Evolutionary conservation across 2,797 vertebrate species (phyloP), one percentile per base, ranked within the genome.

Genomic region (Sebastes baramenuke): DNA sequence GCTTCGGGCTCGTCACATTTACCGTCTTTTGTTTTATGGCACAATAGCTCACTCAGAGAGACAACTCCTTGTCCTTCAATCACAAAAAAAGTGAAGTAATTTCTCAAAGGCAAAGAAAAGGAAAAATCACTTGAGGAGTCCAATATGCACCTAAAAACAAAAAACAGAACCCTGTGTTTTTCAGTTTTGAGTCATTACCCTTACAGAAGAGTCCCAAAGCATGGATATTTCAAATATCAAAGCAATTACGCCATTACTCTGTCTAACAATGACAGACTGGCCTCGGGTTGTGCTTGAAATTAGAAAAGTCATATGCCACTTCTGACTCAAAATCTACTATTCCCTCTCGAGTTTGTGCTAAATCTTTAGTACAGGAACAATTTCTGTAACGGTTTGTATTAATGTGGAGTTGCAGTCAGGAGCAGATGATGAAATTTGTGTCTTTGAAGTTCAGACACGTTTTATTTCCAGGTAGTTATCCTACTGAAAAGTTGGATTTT

Each of bases 141-240:
- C 65, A 25, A 81, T 25, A 73, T 38, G 38, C 55, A 78, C 67
- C 22, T 24, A 36, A 29, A 29, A 85, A 82, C 76, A 30, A 86
- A 75, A 38, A 83, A 71, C 61, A 58, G 7, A 38, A 22, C 9
- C 16, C n/a, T 80, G 52, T 72, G 22, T 75, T 77, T 81, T 72
- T 69, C 54, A 81, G 38, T 42, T 42, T 42, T 30, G 55, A 87
- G 32, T 83, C 75, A 85, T 85, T 52, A 75, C 38, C 60, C 75
- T 62, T 8, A 20, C 22, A 82, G 72, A 73, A 42, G 8, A 60
- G 32, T 38, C 30, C 49, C 38, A 55, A 27, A 49, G 79, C 76
- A 83, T 64, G 76, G 49, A 65, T 72, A 77, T 82, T 89, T 88
- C 42, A 84, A 83, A 86, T 88, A 88, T 72, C 82, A 88, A 85